Evolutionary conservation across 2,797 vertebrate genomes (phyloP), one percentile per base, ranked within the genome.

Genomic region (Sitta carolinensis): DNA sequence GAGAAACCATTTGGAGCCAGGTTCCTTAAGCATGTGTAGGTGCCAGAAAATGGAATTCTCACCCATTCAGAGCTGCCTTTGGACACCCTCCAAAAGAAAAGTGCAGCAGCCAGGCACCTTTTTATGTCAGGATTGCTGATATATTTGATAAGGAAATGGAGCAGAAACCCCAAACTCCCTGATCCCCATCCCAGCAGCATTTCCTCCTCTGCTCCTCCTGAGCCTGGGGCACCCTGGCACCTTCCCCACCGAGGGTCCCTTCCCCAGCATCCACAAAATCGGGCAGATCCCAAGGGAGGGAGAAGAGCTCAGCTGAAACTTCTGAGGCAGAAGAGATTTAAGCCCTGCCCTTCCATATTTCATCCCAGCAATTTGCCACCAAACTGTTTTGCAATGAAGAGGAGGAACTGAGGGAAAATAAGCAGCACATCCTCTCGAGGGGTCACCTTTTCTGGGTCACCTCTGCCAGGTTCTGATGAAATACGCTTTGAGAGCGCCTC

Each of bases 111-210:
- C 8, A 2, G 14, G 16, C 7, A 1, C 22, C 7, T 8, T 6
- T 7, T 13, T 14, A 6, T 13, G 3, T 1, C 7, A 16, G 47
- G 47, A 11, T 0, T 59, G 16, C 6, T 32, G 8, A 9, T 2
- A 2, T 1, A 13, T 23, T n/a, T 34, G 1, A 11, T 2, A 6
- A 10, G 2, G 9, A 8, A 50, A 62, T 8, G 10, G 57, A 30
- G 2, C 30, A 29, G 11, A 50, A 13, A 0, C 9, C 62, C 43
- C 40, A 5, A 13, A 5, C 3, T 34, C 54, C 88, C 38, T 5
- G 5, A 0, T 27, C 47, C 58, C 70, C 3, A 0, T 1, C 4
- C 3, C 30, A 76, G 30, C 1, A 13, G 5, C 20, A 20, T n/a
- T 29, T 20, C 54, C 42, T 59, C 54, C 36, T n/a, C 2, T 19